Evolutionary conservation across 2,797 vertebrate genomes (phyloP).

Genomic region (Gallinago stenura): DNA sequence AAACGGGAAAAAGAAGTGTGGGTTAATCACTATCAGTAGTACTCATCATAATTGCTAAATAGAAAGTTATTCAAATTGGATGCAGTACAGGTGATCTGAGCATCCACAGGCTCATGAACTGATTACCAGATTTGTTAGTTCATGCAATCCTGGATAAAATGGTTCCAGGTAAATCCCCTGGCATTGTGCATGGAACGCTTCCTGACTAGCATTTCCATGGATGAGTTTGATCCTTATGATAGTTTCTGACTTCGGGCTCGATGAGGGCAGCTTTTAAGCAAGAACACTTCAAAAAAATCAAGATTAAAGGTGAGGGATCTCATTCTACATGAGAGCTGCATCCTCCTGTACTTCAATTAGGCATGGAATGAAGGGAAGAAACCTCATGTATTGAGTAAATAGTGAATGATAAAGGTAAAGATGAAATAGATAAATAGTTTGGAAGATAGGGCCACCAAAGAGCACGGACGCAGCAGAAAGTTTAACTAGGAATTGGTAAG

Average conservation of each 20-base stretch:
- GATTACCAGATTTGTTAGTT: not conserved
- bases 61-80: not conserved
- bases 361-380: not conserved
- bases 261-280: not conserved
- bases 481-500: not conserved
- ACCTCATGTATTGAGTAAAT: not conserved
- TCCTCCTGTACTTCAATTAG: not conserved
- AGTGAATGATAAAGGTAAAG: not conserved
- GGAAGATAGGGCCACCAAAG: not conserved
- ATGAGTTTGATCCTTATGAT: not conserved
- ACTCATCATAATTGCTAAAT: not conserved
- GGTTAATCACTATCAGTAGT: not conserved
- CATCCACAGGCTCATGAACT: not conserved
- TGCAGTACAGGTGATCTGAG: not conserved
- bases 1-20: not conserved
- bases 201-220: not conserved
- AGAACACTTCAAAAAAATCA: not conserved
- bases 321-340: not conserved
- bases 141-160: not conserved
- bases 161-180: not conserved
- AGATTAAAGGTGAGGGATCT: not conserved
- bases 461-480: not conserved
- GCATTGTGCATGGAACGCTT: not conserved
- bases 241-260: not conserved
- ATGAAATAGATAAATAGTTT: not conserved